Evolutionary conservation across 2,113 vertebrate genomes (phyloP), one percentile per base, ranked within the genome.

Genomic region (Cyanistes caeruleus): DNA sequence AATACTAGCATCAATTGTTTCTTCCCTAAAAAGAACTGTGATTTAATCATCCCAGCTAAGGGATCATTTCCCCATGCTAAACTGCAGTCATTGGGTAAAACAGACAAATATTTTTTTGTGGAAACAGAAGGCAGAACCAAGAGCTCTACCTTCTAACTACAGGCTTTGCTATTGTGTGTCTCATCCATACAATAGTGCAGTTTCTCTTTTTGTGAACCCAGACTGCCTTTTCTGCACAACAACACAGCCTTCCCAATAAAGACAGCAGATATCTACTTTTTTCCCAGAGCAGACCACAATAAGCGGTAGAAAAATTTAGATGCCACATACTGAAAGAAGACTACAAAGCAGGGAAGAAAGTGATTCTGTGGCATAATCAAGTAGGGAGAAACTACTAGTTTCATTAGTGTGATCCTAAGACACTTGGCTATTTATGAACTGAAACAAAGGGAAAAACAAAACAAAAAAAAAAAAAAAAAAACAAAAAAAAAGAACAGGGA

Each of bases 371-470:
- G 62, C 14, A 67, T 60, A 88, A 70, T 16, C 27, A 77, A 70
- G 27, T 8, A 48, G 5, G 11, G 7, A 53, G 49, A 72, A 77
- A 69, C 14, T 15, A 35, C 23, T 74, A 39, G 9, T 37, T 10
- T 62, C 25, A 49, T n/a, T 53, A 48, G 11, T 82, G 37, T 94
- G 69, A 95, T 95, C 62, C 73, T 85, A 84, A 95, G 43, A 96
- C 74, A 95, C 7, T 87, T 46, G 21, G 21, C 17, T 93, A 72
- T 91, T 94, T 89, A 89, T 81, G 81, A 97, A 94, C 92, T 70
- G 65, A 90, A 79, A 93, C 39, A 12, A 39, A 39, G 39, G 39
- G 39, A 12, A 39, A 39, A 39, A 39, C 39, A 39, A 39, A 39
- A 8, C 11, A 39, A 39, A 39, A 9, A 10, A 39, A 39, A 39